Percentiles rank a stretch among this genome's conserved stretches.
Conservation (phyloP, 2,888 invertebrate species). For the Nasonia oneida region DNA sequence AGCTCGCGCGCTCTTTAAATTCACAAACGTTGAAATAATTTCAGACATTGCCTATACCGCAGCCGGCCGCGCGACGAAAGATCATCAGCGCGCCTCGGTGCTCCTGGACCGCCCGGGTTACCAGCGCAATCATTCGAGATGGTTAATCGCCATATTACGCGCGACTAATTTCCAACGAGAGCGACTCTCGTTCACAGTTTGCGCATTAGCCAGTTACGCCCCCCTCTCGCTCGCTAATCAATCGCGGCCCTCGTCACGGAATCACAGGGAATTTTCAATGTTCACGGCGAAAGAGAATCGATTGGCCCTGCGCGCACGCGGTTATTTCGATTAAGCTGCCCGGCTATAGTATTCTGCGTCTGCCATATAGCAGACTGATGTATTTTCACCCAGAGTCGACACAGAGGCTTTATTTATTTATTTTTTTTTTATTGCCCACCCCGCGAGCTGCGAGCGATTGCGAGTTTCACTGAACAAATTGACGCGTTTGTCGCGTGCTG, state of each 20-base stretch:
- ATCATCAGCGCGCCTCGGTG: constrained; percentile 42
- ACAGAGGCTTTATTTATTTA: constrained; percentile 6
- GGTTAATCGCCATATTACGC: constrained; percentile 64
- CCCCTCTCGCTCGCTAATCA: constrained; percentile 68
- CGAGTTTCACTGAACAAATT: constrained; percentile 53
- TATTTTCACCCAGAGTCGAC: background rate
- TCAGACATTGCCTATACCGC: background rate
- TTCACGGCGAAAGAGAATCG: constrained; percentile 68
- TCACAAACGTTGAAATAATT: constrained; percentile 27
- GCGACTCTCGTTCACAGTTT: constrained; percentile 61
- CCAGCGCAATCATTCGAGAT: constrained; percentile 59
- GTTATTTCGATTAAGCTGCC: constrained; percentile 45
- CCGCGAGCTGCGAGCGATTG: background rate
- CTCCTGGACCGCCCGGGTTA: constrained; percentile 14
- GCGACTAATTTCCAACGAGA: constrained; percentile 64
- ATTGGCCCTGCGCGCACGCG: constrained; percentile 63
- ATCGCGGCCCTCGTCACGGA: constrained; percentile 65
- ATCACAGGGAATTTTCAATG: constrained; percentile 74
- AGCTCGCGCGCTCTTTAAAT: background rate
- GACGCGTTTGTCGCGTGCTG: constrained; percentile 39
- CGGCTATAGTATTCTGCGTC: background rate
- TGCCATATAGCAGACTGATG: background rate
- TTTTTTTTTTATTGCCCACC: background rate
- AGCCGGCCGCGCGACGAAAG: constrained; percentile 34
- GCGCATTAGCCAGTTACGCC: constrained; percentile 54